Percentiles rank a stretch among this genome's conserved stretches.
Conservation (phyloP, 2,888 invertebrate genomes). For the Dorcus hopei region DNA sequence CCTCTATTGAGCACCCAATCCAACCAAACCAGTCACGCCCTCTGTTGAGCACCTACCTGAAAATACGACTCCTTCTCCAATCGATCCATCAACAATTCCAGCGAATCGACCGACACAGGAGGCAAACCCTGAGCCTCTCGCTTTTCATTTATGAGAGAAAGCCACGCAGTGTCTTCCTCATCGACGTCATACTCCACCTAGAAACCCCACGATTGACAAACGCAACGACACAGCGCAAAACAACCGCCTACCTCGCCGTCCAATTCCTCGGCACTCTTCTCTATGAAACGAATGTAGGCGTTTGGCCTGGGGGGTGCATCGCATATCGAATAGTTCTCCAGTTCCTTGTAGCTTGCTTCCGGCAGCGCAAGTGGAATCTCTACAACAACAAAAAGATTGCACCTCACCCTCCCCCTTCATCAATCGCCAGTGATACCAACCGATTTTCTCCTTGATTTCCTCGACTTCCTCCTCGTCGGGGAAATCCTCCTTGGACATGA, state of each 20-base stretch:
- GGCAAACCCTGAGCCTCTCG: constrained; percentile 69
- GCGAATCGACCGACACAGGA: constrained; percentile 79
- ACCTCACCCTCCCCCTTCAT: neutral
- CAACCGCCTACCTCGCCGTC: constrained; percentile 66
- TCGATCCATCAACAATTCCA: constrained; percentile 96
- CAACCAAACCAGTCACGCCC: neutral
- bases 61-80: constrained; percentile 97
- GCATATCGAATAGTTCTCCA: constrained; percentile 75
- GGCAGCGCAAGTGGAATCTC: constrained; percentile 50
- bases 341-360: constrained; percentile 65
- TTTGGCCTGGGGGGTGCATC: constrained; percentile 83
- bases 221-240: neutral
- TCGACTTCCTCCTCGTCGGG: constrained; percentile 51
- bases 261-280: constrained; percentile 89
- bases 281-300: constrained; percentile 91
- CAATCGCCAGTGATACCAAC: neutral
- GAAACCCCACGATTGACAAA: constrained; percentile 3
- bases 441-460: constrained; percentile 44
- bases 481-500: constrained; percentile 67
- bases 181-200: constrained; percentile 93
- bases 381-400: neutral
- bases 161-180: constrained; percentile 96
- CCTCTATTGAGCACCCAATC: neutral
- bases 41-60: constrained; percentile 55
- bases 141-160: constrained; percentile 82